Evolutionary conservation across 2,113 vertebrate species (phyloP).

Genomic region (Manacus vitellinus): DNA sequence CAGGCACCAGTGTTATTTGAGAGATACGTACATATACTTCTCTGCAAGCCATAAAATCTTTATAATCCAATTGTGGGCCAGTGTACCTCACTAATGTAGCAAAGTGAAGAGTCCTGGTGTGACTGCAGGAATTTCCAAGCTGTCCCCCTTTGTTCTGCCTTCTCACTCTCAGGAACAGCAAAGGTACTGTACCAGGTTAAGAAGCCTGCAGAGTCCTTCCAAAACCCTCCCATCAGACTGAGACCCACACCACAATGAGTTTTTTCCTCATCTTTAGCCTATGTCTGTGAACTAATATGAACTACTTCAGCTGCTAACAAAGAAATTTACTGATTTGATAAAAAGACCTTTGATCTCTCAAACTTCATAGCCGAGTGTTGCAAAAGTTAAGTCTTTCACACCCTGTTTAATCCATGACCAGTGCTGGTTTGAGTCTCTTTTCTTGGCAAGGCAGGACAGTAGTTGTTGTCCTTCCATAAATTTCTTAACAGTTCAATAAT

Average conservation of each 20-base stretch:
- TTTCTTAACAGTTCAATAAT: not conserved
- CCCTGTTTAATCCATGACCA: not conserved
- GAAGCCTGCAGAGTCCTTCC: not conserved
- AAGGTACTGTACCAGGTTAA: not conserved
- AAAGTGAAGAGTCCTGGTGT: not conserved
- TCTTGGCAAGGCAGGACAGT: not conserved
- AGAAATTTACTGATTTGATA: not conserved
- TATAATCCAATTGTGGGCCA: not conserved
- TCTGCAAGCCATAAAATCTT: not conserved
- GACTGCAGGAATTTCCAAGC: not conserved
- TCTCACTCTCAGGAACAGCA: not conserved
- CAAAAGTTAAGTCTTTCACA: not conserved
- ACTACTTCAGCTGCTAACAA: not conserved
- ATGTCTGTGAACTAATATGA: not conserved
- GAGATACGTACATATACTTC: not conserved
- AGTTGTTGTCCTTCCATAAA: not conserved
- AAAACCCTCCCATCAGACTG: not conserved
- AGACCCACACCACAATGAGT: not conserved
- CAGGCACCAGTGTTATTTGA: not conserved
- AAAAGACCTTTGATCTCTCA: not conserved
- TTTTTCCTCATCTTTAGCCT: not conserved
- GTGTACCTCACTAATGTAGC: not conserved
- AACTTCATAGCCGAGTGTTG: not conserved
- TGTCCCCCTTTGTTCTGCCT: not conserved
- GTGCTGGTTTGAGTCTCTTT: not conserved